phyloP scores from a whole-genome alignment of 2,113 vertebrate genomes.

The Myrmophylax atrothorax region DNA sequence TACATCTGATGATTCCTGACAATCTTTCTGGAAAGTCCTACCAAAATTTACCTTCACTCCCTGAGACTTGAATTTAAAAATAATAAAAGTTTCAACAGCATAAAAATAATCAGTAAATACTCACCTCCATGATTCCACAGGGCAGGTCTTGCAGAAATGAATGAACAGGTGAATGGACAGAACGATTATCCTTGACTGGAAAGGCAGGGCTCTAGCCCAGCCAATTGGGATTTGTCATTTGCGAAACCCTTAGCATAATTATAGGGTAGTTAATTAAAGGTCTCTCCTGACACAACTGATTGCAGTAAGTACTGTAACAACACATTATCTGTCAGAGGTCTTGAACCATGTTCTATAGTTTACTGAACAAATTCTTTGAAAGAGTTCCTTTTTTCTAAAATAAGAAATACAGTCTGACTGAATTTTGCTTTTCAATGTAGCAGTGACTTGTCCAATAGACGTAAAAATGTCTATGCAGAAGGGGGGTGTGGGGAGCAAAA shows the following conservation, averaged over 20 bases:
- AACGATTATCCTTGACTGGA: constrained; percentile 24
- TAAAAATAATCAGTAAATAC: constrained; percentile 10
- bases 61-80: background rate
- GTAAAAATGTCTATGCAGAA: background rate
- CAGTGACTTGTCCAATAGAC: background rate
- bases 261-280: constrained; percentile 5
- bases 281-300: constrained; percentile 8
- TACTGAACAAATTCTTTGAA: background rate
- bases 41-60: background rate
- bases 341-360: background rate
- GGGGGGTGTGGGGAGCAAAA: background rate
- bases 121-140: constrained; percentile 28
- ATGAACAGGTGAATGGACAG: background rate
- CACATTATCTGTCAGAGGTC: background rate
- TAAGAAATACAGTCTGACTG: background rate
- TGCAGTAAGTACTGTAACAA: background rate
- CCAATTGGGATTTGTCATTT: constrained; percentile 40
- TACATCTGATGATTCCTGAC: background rate
- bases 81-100: background rate
- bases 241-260: constrained; percentile 51
- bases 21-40: background rate
- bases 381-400: background rate
- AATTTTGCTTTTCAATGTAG: background rate
- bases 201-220: constrained; percentile 38
- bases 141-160: constrained; percentile 12